These are phyloP conservation scores for Acleris emargana DNA, from an alignment of 2,888 invertebrate species.

Conservation along the genomic window DNA sequence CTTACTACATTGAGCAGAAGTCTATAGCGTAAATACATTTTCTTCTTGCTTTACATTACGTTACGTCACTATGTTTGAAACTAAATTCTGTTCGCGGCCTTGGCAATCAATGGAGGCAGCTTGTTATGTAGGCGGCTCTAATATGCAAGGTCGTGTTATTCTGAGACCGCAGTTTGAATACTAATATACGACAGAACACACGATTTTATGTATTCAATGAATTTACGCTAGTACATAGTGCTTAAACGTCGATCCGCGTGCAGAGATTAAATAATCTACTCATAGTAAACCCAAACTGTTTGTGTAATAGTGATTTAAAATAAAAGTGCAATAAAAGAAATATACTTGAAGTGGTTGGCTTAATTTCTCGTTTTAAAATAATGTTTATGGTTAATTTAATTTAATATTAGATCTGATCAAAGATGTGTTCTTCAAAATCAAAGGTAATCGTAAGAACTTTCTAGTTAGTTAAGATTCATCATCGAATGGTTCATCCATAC, in stretches of 20 bases:
- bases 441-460: too few relatives aligned
- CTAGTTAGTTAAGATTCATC: too few relatives aligned
- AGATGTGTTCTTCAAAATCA: too few relatives aligned
- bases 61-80: constrained; percentile 24
- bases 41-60: background rate
- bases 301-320: too few relatives aligned
- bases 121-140: constrained; percentile 70
- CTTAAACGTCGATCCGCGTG: background rate
- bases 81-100: constrained; percentile 47
- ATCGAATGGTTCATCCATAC: too few relatives aligned
- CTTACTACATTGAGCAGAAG: too few relatives aligned
- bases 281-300: background rate
- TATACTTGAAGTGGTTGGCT: too few relatives aligned
- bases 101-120: constrained; percentile 58
- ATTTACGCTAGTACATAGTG: background rate
- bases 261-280: background rate
- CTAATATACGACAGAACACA: constrained; percentile 39
- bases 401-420: too few relatives aligned
- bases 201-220: background rate
- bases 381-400: too few relatives aligned
- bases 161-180: constrained; percentile 48
- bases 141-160: constrained; percentile 64
- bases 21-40: background rate
- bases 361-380: too few relatives aligned
- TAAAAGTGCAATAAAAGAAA: too few relatives aligned